phyloP scores from a whole-genome alignment of 2,797 vertebrate genomes.

The Trachops cirrhosus region DNA sequence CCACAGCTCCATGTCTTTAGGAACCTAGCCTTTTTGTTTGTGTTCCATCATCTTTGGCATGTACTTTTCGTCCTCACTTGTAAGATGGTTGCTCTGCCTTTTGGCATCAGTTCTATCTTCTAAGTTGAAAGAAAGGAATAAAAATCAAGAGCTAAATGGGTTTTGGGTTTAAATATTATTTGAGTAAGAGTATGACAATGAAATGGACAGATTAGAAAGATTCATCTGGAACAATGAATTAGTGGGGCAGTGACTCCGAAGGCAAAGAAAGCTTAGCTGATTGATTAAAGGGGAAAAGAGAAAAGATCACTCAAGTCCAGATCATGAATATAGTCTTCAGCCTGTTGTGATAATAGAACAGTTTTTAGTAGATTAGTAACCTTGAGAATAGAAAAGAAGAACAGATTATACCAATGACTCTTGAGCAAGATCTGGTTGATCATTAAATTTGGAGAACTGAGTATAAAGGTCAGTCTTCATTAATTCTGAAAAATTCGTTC shows the following conservation, averaged over 20 bases:
- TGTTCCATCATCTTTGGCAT: not conserved
- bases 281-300: not conserved
- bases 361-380: not conserved
- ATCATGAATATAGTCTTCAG: not conserved
- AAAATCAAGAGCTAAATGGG: not conserved
- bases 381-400: not conserved
- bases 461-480: not conserved
- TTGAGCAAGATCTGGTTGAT: not conserved
- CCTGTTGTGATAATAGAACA: not conserved
- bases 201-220: not conserved
- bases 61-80: not conserved
- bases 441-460: not conserved
- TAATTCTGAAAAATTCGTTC: not conserved
- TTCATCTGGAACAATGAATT: slow-evolving; percentile 10
- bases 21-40: not conserved
- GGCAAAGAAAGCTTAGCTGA: not conserved
- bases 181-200: not conserved
- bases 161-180: slow-evolving; percentile 17
- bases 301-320: not conserved
- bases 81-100: not conserved
- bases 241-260: not conserved
- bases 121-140: not conserved
- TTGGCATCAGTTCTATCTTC: not conserved
- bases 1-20: not conserved
- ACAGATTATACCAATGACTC: not conserved